A percentile compares a stretch with the other conserved stretches of the same genome.
Conservation (phyloP, 2,888 invertebrate genomes). For the Prosopocoilus inquinatus region DNA sequence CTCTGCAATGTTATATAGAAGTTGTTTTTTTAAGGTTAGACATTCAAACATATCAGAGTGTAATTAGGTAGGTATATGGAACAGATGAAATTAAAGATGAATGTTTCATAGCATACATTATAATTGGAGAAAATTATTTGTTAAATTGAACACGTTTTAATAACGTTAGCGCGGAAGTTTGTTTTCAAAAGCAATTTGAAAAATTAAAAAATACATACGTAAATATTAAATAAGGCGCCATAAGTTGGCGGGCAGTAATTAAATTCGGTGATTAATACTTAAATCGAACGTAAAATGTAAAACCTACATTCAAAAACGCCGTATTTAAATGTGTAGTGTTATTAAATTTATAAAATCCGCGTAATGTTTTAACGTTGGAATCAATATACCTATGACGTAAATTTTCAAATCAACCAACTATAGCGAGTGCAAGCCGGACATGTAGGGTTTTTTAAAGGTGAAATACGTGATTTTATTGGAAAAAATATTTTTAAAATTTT, state of each 20-base stretch:
- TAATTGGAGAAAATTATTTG: background rate
- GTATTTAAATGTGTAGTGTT: background rate
- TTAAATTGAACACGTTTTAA: no score
- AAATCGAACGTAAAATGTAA: background rate
- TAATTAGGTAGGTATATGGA: no score
- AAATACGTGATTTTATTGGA: slow-evolving; percentile 10
- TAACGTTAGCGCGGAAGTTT: no score
- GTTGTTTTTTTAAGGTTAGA: no score
- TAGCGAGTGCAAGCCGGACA: slow-evolving; percentile 24
- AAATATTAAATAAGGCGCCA: slow-evolving; percentile 15
- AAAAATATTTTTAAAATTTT: slow-evolving; percentile 9
- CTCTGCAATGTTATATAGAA: no score
- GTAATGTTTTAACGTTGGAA: slow-evolving; percentile 25
- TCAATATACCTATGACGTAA: slow-evolving; percentile 36
- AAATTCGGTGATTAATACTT: background rate
- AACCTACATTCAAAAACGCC: background rate
- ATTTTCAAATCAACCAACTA: slow-evolving; percentile 31
- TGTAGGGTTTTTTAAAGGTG: slow-evolving; percentile 10
- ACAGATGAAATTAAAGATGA: slow-evolving; percentile 9
- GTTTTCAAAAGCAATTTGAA: no score
- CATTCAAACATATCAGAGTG: background rate
- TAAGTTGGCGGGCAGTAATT: slow-evolving; percentile 7
- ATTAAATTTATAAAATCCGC: background rate
- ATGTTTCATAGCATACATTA: background rate
- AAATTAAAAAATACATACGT: no score